Percentiles rank a stretch among this genome's conserved stretches.
phyloP scores from a whole-genome alignment of 2,113 vertebrate genomes.

The Onychorhynchus coronatus region DNA sequence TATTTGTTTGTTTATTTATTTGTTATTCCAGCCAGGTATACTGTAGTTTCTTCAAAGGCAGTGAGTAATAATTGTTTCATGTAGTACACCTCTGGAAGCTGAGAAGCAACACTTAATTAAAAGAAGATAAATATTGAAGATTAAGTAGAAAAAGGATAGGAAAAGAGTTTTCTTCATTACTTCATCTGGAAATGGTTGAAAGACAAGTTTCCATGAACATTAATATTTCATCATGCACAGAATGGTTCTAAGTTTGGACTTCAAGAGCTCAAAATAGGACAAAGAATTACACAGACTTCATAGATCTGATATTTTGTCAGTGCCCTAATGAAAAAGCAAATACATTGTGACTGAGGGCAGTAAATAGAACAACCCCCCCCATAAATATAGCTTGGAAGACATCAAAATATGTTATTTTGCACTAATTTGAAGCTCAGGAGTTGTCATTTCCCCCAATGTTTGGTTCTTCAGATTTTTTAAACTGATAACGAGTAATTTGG shows the following conservation, averaged over 20 bases:
- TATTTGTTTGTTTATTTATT: not conserved
- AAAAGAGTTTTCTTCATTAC: not conserved
- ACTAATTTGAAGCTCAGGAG: not conserved
- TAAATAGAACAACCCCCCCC: not conserved
- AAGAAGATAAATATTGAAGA: not conserved
- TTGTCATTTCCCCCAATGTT: not conserved
- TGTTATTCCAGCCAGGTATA: not conserved
- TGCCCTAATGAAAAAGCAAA: conserved; percentile 14
- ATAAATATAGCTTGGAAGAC: not conserved
- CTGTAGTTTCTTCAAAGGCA: not conserved
- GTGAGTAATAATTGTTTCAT: not conserved
- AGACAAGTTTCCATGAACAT: not conserved
- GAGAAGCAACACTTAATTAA: not conserved
- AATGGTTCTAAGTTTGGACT: not conserved
- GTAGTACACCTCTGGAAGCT: not conserved
- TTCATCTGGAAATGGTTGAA: not conserved
- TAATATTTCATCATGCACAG: not conserved
- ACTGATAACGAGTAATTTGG: not conserved
- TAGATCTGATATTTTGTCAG: not conserved
- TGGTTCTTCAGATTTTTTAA: not conserved
- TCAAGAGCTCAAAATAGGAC: not conserved
- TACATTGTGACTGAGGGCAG: not conserved
- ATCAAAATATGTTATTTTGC: not conserved
- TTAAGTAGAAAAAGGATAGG: not conserved
- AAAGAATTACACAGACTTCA: not conserved